A percentile compares a stretch with the other conserved stretches of the same genome.
phyloP scores from a whole-genome alignment of 2,888 invertebrate species.

The Troglohyphantes excavatus region DNA sequence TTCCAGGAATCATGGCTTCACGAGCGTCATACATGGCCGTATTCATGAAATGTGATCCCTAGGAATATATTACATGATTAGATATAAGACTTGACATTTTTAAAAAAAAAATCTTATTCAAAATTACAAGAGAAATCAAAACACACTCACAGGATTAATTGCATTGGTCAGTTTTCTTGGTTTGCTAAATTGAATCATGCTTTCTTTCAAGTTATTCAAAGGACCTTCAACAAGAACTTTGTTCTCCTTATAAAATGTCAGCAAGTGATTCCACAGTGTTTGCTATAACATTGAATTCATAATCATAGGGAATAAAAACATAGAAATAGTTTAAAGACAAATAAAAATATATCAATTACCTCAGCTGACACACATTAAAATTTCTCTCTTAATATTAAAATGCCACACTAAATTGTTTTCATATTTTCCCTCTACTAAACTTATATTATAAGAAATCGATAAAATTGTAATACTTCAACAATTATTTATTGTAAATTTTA shows the following conservation, averaged over 20 bases:
- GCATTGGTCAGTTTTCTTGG: conserved; percentile 97
- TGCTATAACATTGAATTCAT: conserved; percentile 87
- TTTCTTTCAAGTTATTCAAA: conserved; percentile 97
- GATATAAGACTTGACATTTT: not conserved
- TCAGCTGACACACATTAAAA: not conserved
- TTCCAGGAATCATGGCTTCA: conserved; percentile 96
- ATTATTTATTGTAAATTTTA: too few species aligned
- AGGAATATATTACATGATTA: not conserved
- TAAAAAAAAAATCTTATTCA: too few species aligned
- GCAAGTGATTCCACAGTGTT: conserved; percentile 98
- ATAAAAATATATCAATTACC: not conserved
- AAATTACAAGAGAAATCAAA: not conserved
- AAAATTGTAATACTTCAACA: too few species aligned
- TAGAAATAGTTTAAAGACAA: not conserved
- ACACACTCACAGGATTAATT: conserved; percentile 88
- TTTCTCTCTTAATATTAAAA: too few species aligned
- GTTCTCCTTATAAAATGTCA: conserved; percentile 98
- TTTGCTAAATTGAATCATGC: conserved; percentile 97
- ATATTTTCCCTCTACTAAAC: not conserved
- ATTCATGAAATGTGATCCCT: conserved; percentile 97
- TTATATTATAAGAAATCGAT: too few species aligned
- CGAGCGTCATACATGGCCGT: conserved; percentile 98
- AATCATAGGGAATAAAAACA: not conserved
- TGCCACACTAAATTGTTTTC: not conserved
- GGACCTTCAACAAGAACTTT: conserved; percentile 98